Conservation (phyloP, 2,113 vertebrate species). For the Typhlomys cinereus region DNA sequence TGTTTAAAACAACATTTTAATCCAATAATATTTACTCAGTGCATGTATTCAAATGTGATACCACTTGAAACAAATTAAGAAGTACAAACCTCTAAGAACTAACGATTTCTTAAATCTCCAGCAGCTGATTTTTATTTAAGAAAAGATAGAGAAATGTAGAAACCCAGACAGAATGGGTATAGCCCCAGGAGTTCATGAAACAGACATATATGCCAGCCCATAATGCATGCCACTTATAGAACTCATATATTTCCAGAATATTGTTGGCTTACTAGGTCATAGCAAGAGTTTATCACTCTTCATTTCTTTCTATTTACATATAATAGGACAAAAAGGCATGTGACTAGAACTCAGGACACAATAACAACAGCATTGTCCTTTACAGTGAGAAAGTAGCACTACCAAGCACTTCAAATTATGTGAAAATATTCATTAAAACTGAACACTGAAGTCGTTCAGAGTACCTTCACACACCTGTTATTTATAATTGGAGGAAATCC, state of each 20-base stretch:
- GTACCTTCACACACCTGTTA: not conserved
- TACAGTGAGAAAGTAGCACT: not conserved
- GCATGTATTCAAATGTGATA: not conserved
- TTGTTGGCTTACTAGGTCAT: not conserved
- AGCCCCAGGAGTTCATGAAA: not conserved
- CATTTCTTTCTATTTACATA: not conserved
- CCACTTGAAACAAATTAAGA: constrained; percentile 47
- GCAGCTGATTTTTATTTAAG: constrained; percentile 56
- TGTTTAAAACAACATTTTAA: constrained; percentile 52
- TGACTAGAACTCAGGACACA: not conserved
- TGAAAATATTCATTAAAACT: not conserved
- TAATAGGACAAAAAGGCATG: not conserved
- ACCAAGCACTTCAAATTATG: not conserved
- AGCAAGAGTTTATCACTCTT: not conserved
- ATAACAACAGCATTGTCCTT: not conserved
- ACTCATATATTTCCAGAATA: not conserved
- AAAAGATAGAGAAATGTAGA: not conserved
- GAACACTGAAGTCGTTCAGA: not conserved
- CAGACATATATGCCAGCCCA: rapidly evolving
- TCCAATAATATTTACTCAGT: constrained; percentile 50
- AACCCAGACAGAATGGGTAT: not conserved
- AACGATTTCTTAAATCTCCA: constrained; percentile 26
- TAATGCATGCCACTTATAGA: not conserved
- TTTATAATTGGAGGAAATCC: not conserved
- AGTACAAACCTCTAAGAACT: not conserved